phyloP scores from a whole-genome alignment of 35 echinoderm and acorn worm species.

The Amphiura filiformis region DNA sequence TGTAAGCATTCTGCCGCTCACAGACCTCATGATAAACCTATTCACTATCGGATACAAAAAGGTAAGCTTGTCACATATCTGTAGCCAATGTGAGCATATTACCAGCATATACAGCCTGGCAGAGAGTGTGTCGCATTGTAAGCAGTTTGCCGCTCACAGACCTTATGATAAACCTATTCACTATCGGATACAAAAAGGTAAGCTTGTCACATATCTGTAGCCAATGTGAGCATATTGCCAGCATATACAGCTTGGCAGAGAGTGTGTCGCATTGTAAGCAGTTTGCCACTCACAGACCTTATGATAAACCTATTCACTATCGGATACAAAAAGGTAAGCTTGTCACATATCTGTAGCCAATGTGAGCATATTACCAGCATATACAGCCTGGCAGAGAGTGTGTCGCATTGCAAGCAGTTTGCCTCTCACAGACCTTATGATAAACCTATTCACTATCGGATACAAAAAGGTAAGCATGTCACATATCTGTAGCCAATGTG shows the following conservation, averaged over 20 bases:
- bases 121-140: background rate
- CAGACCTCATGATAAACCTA: background rate
- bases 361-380: background rate
- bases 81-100: background rate
- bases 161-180: background rate
- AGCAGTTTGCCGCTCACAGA: too few relatives aligned
- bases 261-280: background rate
- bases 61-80: background rate
- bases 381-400: background rate
- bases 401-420: background rate
- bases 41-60: background rate
- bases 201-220: background rate
- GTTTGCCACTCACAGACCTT: too few relatives aligned
- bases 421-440: too few relatives aligned
- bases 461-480: background rate
- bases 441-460: background rate
- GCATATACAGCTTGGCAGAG: background rate
- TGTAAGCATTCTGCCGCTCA: background rate
- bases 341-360: background rate
- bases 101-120: background rate
- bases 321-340: background rate
- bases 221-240: background rate
- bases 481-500: too few relatives aligned
- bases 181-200: background rate
- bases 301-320: background rate